phyloP scores from a whole-genome alignment of 1,140 invertebrate species.

The Galleria mellonella region DNA sequence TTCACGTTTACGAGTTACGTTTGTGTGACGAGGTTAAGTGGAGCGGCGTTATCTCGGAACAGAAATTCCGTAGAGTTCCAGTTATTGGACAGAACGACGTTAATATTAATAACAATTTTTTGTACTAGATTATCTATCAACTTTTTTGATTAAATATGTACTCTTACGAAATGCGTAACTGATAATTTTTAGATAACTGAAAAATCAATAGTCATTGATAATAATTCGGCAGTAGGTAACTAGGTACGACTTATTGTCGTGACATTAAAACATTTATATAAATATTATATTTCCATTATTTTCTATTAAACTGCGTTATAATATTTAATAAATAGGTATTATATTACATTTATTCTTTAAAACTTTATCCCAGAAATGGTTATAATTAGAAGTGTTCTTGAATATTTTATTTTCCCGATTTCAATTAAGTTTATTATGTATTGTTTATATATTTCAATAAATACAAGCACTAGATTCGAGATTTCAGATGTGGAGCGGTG shows the following conservation, averaged over 20 bases:
- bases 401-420: too few species aligned
- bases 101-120: background rate
- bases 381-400: too few species aligned
- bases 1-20: constrained; percentile 62
- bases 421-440: too few species aligned
- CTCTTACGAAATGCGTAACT: background rate
- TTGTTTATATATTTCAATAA: too few species aligned
- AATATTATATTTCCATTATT: background rate
- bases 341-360: too few species aligned
- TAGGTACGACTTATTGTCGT: too few species aligned
- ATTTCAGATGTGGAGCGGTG: too few species aligned
- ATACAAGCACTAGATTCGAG: too few species aligned
- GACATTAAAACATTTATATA: too few species aligned
- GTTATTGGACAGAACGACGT: constrained; percentile 22
- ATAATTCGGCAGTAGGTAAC: background rate
- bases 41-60: constrained; percentile 70
- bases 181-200: background rate
- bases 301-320: too few species aligned
- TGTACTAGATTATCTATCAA: background rate
- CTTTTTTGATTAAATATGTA: background rate
- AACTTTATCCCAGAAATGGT: too few species aligned
- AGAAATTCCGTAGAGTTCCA: constrained; percentile 62
- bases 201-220: constrained; percentile 1
- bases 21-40: constrained; percentile 71
- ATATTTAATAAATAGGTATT: too few species aligned